phyloP scores from a whole-genome alignment of 2,888 invertebrate genomes.

The Cremastobaeus sp. region DNA sequence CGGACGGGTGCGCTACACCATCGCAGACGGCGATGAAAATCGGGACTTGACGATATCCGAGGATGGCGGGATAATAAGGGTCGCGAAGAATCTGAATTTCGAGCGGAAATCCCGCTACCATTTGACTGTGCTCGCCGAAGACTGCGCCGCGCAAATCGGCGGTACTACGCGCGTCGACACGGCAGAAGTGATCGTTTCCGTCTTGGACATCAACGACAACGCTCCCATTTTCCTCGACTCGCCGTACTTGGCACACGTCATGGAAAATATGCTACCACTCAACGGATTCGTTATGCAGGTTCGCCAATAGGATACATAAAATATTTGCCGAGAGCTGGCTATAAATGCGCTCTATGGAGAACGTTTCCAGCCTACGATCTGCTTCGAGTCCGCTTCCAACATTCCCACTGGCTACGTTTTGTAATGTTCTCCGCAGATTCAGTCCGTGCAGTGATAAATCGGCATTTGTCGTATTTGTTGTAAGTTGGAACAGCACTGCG shows the following conservation, averaged over 20 bases:
- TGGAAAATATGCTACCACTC: slow-evolving; percentile 93
- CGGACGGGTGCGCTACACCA: slow-evolving; percentile 94
- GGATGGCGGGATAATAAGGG: slow-evolving; percentile 92
- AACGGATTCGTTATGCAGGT: slow-evolving; percentile 83
- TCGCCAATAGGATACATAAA: too few species aligned
- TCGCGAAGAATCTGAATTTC: slow-evolving; percentile 95
- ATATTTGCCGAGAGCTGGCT: too few species aligned
- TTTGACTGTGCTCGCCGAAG: slow-evolving; percentile 91
- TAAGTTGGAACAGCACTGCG: too few species aligned
- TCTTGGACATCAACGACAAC: slow-evolving; percentile 96
- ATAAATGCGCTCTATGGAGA: too few species aligned
- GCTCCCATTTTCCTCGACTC: slow-evolving; percentile 95
- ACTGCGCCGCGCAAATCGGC: slow-evolving; percentile 87
- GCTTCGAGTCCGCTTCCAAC: too few species aligned
- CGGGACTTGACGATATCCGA: slow-evolving; percentile 95
- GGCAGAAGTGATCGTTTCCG: slow-evolving; percentile 89
- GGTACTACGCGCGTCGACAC: slow-evolving; percentile 83
- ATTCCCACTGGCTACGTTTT: too few species aligned
- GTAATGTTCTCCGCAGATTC: too few species aligned
- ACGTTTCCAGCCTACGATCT: too few species aligned
- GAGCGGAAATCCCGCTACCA: slow-evolving; percentile 92
- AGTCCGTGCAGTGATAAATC: too few species aligned
- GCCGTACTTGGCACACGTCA: slow-evolving; percentile 95
- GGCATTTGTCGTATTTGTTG: too few species aligned
- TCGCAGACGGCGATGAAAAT: slow-evolving; percentile 92